phyloP scores from a whole-genome alignment of 2,113 vertebrate species.

The Lophochroa leadbeateri region DNA sequence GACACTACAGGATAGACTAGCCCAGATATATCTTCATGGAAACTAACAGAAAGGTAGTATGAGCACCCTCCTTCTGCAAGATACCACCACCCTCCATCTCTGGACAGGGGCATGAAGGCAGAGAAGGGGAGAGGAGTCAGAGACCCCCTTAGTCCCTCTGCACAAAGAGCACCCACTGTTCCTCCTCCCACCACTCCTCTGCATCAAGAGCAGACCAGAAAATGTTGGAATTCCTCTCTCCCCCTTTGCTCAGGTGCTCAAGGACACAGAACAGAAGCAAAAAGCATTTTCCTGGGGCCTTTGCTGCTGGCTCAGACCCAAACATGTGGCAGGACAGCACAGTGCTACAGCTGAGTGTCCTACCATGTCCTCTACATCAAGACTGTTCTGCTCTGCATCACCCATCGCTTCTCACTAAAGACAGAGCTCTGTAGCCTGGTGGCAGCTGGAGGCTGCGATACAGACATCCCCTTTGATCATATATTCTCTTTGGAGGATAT shows the following conservation, averaged over 20 bases:
- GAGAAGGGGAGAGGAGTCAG: background rate
- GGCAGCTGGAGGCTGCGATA: background rate
- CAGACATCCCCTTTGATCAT: background rate
- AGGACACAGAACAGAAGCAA: background rate
- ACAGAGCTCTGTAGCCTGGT: background rate
- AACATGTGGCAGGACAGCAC: rapidly evolving
- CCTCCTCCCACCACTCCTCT: background rate
- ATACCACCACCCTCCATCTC: background rate
- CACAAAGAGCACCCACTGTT: background rate
- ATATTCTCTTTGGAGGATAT: background rate
- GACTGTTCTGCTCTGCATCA: background rate
- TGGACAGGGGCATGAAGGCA: background rate
- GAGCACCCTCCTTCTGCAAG: background rate
- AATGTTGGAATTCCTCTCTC: rapidly evolving
- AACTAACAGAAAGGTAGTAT: background rate
- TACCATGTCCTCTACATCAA: background rate
- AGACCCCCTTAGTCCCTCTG: background rate
- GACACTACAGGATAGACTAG: background rate
- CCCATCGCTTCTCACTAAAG: background rate
- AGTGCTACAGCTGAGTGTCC: background rate
- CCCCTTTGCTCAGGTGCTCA: background rate
- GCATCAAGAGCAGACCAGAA: background rate
- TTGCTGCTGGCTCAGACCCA: background rate
- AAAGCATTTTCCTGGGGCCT: background rate
- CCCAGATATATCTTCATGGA: background rate